Evolutionary conservation across 2,113 vertebrate genomes (phyloP), one percentile per base, ranked within the genome.

Genomic region (Danionella cerebrum): DNA sequence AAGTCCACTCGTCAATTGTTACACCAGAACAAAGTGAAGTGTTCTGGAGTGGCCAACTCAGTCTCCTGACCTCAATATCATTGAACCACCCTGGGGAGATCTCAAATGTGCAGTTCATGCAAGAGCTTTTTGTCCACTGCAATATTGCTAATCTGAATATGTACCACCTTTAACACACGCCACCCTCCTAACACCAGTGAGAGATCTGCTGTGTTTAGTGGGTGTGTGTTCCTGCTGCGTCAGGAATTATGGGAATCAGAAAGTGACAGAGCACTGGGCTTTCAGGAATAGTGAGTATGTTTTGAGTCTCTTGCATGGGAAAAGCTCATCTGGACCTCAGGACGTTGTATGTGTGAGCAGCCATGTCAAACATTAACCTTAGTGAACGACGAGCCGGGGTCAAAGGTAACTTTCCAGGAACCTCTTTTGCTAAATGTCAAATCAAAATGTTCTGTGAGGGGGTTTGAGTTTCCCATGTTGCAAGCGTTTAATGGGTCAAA

Each of bases 221-320:
- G 53, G 48, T 22, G 19, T 51, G 35, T 62, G 44, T 48, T 39
- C 19, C 35, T 24, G 18, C 9, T 71, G 65, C 29, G 29, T 5
- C 44, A 70, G 48, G 48, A 39, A 62, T 19, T 18, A 55, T 63
- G 70, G 73, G 77, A 76, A 78, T 83, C 81, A 79, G 73, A 71
- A 75, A 69, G 19, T 41, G 29, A 67, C 66, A 72, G 66, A 70
- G 65, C 62, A 63, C 67, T n/a, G n/a, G 50, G 70, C 55, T 71
- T 47, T 70, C 55, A 70, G 67, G 57, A 72, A 50, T 22, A 67
- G 70, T 72, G 22, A 50, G 63, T 47, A 64, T 67, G 62, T 58
- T 14, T 39, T 6, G 27, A 51, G 36, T 33, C 16, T 60, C 29
- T n/a, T n/a, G n/a, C 14, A 60, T 52, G 45, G 31, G 36, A 52